A percentile compares a stretch with the other conserved stretches of the same genome.
Conservation (phyloP, 2,113 vertebrate genomes). For the Poicephalus meyeri region DNA sequence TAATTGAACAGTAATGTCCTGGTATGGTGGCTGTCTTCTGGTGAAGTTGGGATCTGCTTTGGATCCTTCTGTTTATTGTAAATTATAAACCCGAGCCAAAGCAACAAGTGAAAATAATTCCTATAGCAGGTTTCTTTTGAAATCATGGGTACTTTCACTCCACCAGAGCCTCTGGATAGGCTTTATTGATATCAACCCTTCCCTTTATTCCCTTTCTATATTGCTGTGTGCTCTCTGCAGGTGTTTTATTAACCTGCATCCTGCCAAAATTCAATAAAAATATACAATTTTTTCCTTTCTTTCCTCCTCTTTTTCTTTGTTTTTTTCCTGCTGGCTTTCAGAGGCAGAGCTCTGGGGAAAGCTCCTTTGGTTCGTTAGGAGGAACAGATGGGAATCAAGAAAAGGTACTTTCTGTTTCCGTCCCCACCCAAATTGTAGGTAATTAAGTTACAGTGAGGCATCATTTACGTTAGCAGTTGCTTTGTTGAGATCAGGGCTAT, state of each 20-base stretch:
- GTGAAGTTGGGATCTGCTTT: not conserved
- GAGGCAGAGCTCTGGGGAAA: conserved; percentile 13
- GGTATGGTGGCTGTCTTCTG: not conserved
- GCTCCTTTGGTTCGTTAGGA: conserved; percentile 23
- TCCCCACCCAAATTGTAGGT: conserved; percentile 53
- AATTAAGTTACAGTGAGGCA: conserved; percentile 60
- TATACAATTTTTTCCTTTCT: conserved; percentile 20
- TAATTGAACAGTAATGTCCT: not conserved
- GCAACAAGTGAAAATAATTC: conserved; percentile 28
- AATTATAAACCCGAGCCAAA: not conserved
- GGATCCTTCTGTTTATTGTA: not conserved
- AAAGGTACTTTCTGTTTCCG: conserved; percentile 22
- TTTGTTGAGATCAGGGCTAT: conserved; percentile 66
- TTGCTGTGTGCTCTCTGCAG: conserved; percentile 41
- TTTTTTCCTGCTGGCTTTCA: not conserved
- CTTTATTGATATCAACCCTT: conserved; percentile 48
- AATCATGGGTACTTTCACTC: not conserved
- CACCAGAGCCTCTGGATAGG: conserved; percentile 22
- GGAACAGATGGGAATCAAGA: conserved; percentile 57
- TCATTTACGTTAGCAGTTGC: conserved; percentile 64
- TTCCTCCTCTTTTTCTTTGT: not conserved
- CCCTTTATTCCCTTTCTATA: conserved; percentile 43
- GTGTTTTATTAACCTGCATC: conserved; percentile 66
- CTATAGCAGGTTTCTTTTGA: conserved; percentile 1
- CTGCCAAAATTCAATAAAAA: conserved; percentile 65